Evolutionary conservation across 2,797 vertebrate species (phyloP).

Genomic region (Staurois parvus): DNA sequence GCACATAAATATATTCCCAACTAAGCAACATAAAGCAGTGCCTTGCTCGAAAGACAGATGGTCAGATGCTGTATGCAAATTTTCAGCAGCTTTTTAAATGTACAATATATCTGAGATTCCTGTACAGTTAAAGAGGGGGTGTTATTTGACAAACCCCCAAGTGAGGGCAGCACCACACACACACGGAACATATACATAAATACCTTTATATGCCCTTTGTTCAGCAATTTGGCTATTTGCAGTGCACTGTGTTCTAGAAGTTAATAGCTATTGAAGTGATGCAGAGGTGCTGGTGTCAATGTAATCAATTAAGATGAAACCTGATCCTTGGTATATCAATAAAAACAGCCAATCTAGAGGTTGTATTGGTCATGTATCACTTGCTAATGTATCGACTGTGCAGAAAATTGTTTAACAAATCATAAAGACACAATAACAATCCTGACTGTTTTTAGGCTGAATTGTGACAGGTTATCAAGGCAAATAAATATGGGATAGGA

Average conservation of each 20-base stretch:
- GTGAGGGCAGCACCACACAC: conserved; percentile 19
- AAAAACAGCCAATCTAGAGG: too few relatives aligned
- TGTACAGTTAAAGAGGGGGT: conserved; percentile 8
- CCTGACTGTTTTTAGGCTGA: too few relatives aligned
- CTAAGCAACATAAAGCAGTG: background rate
- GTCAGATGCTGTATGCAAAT: background rate
- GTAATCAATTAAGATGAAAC: background rate
- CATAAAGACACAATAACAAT: too few relatives aligned
- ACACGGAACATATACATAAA: background rate
- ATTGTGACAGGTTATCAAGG: too few relatives aligned
- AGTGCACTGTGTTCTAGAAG: background rate
- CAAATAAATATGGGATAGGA: too few relatives aligned
- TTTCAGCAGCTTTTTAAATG: background rate
- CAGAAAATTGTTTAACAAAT: background rate
- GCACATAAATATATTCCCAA: background rate
- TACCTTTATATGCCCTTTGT: conserved; percentile 5
- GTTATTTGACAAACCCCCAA: conserved; percentile 33
- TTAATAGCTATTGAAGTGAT: background rate
- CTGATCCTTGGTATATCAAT: background rate
- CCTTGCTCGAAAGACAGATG: background rate
- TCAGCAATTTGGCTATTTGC: background rate
- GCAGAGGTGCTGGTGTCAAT: background rate
- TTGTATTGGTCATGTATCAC: background rate
- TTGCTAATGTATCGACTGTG: background rate
- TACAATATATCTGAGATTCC: background rate